These are phyloP conservation scores for Chionomys nivalis DNA, from an alignment of 2,113 vertebrate species.

Conservation along the genomic window DNA sequence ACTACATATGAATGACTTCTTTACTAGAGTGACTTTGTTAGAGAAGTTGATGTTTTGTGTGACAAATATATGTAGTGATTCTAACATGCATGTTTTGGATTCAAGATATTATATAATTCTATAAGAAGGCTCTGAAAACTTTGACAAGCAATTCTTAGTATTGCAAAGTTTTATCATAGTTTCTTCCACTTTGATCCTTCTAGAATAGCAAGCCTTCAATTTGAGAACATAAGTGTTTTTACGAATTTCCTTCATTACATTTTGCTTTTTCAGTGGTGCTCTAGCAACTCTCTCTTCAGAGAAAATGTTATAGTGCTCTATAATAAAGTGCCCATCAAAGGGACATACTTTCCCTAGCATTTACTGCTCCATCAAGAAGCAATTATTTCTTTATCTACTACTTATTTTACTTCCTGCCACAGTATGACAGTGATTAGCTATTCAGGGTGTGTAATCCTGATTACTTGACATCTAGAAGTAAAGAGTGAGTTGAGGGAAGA, in stretches of 20 bases:
- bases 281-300: neutral
- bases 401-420: neutral
- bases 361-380: conserved; percentile 32
- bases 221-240: neutral
- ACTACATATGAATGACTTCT: neutral
- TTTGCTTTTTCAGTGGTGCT: neutral
- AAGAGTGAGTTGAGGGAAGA: conserved; percentile 15
- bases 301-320: neutral
- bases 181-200: neutral
- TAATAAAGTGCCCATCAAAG: conserved; percentile 52
- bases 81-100: neutral
- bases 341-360: conserved; percentile 54
- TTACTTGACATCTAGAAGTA: neutral
- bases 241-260: neutral
- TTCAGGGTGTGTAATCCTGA: neutral
- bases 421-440: conserved; percentile 31
- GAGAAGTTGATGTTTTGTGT: neutral
- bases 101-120: neutral
- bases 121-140: neutral
- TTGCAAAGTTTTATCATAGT: neutral
- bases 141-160: neutral
- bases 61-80: neutral
- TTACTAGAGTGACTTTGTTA: neutral
- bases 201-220: neutral
- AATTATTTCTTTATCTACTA: conserved; percentile 60